Conservation (phyloP, 2,888 invertebrate genomes). For the Microctonus brassicae region DNA sequence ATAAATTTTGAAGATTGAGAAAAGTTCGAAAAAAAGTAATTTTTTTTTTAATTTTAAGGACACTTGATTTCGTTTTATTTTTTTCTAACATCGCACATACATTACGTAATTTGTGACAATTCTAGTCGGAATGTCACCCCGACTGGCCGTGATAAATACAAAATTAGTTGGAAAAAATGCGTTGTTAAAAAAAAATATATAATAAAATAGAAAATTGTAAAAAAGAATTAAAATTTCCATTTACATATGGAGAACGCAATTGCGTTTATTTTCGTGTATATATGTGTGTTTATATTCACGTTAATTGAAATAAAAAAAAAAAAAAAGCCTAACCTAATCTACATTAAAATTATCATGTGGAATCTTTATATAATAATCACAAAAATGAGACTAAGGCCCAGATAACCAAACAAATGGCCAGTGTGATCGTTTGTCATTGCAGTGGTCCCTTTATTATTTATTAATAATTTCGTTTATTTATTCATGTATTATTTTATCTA, state of each 20-base stretch:
- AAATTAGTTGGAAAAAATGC: background rate
- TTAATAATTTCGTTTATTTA: background rate
- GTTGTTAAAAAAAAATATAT: background rate
- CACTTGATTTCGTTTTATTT: slow-evolving; percentile 36
- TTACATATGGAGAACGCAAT: background rate
- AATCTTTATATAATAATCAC: slow-evolving; percentile 66
- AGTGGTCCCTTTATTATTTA: background rate
- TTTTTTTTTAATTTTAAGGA: slow-evolving; percentile 38
- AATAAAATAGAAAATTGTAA: background rate
- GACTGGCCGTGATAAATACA: slow-evolving; percentile 36
- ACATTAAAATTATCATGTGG: slow-evolving; percentile 55
- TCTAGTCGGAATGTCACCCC: slow-evolving; percentile 37
- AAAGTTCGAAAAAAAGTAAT: slow-evolving; percentile 10
- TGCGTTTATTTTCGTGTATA: background rate
- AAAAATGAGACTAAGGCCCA: slow-evolving; percentile 67
- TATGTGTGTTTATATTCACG: slow-evolving; percentile 17
- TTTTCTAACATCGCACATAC: background rate
- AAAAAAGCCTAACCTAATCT: slow-evolving; percentile 62
- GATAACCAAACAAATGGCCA: slow-evolving; percentile 44
- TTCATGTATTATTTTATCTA: background rate
- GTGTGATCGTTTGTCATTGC: slow-evolving; percentile 27
- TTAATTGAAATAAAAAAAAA: slow-evolving; percentile 51
- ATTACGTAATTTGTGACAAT: slow-evolving; percentile 27
- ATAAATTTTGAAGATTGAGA: background rate
- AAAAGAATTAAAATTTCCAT: too few species aligned